phyloP scores from a whole-genome alignment of 2,888 invertebrate species.

The Lathronympha strigana region DNA sequence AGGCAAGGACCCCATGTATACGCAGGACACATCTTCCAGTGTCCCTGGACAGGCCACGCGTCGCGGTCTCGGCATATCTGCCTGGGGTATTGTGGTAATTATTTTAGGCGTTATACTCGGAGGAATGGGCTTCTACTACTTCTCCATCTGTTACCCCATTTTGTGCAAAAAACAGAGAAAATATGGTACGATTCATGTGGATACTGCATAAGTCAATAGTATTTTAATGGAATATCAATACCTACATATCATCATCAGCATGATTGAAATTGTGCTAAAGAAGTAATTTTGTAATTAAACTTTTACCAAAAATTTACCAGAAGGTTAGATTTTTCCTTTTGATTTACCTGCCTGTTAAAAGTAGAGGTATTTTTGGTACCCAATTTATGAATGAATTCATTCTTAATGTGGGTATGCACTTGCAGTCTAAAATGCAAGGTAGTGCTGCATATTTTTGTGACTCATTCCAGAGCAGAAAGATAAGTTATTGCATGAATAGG shows the following conservation, averaged over 20 bases:
- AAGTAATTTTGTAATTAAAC: neutral
- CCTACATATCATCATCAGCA: constrained; percentile 23
- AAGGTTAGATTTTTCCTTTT: neutral
- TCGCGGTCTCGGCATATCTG: constrained; percentile 82
- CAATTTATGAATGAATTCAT: too few relatives aligned
- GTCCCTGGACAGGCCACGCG: constrained; percentile 59
- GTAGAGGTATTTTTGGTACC: neutral
- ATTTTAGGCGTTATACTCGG: constrained; percentile 78
- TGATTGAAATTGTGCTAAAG: constrained; percentile 5
- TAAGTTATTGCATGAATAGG: neutral
- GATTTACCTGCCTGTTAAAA: neutral
- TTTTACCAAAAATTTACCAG: neutral
- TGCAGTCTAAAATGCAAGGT: too few relatives aligned
- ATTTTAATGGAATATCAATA: constrained; percentile 20
- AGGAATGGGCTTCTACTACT: constrained; percentile 85
- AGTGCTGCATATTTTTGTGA: too few relatives aligned
- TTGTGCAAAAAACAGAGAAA: constrained; percentile 83
- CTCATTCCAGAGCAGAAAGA: too few relatives aligned
- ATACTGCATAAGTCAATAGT: constrained; percentile 60
- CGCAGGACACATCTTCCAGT: constrained; percentile 60
- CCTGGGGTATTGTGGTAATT: constrained; percentile 86
- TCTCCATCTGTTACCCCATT: constrained; percentile 87
- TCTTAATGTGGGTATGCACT: too few relatives aligned
- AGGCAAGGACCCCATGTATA: constrained; percentile 49
- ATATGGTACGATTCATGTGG: constrained; percentile 82